A percentile compares a stretch with the other conserved stretches of the same genome.
Conservation (phyloP, 2,113 vertebrate genomes). For the Thermophis baileyi region DNA sequence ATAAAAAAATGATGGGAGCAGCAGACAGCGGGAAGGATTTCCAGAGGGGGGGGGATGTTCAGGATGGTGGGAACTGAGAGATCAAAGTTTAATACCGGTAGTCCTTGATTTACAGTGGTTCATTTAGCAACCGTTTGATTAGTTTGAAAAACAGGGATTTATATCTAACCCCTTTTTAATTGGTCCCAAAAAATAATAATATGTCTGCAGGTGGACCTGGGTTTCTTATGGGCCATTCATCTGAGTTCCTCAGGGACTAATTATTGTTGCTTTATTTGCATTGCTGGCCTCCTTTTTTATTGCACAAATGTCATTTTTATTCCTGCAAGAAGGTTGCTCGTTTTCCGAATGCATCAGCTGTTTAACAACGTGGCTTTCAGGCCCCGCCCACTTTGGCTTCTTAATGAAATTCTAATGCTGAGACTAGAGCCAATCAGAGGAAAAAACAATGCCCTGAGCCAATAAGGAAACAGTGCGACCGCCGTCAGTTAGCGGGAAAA, state of each 20-base stretch:
- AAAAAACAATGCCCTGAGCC: background rate
- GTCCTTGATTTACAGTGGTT: no score
- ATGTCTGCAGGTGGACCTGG: background rate
- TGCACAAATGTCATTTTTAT: background rate
- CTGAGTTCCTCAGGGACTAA: background rate
- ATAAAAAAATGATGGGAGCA: background rate
- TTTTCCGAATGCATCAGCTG: background rate
- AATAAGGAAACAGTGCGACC: background rate
- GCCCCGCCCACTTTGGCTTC: background rate
- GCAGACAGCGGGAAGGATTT: background rate
- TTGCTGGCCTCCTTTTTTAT: background rate
- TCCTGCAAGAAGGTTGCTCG: background rate
- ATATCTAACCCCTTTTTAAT: background rate
- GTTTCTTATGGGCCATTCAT: background rate
- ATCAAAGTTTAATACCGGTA: background rate
- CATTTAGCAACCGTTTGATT: no score
- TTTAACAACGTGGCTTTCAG: background rate
- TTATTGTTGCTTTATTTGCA: background rate
- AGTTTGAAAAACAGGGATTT: background rate
- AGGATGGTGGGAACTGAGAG: background rate
- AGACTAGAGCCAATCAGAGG: background rate
- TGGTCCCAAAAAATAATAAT: background rate
- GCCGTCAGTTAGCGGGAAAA: background rate
- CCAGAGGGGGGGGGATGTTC: background rate
- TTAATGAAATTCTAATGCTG: background rate